These are phyloP conservation scores for Dicrostonyx torquatus DNA, from an alignment of 2,797 vertebrate genomes.

Conservation along the genomic window DNA sequence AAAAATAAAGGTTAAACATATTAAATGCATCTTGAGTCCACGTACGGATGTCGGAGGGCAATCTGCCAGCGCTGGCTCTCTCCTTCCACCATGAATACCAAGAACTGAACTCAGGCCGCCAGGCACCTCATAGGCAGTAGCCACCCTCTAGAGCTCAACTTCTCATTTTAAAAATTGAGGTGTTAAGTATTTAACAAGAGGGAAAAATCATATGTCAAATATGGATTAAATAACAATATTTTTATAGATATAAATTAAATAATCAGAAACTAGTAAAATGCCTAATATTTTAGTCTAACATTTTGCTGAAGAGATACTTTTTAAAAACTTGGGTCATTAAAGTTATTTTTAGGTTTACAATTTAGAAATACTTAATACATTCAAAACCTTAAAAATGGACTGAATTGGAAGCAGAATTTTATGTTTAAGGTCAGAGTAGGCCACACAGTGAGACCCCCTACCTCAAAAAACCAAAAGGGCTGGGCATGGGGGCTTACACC, in stretches of 20 bases:
- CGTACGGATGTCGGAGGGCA: neutral
- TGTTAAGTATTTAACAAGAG: neutral
- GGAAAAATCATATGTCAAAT: neutral
- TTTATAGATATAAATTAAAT: neutral
- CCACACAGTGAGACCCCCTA: neutral
- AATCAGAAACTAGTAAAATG: neutral
- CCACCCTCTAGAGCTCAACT: neutral
- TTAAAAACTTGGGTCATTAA: neutral
- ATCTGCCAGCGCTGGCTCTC: neutral
- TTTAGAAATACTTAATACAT: neutral
- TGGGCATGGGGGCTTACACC: neutral
- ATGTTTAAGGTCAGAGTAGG: neutral
- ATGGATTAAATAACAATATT: neutral
- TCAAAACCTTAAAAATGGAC: neutral
- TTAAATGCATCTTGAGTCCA: neutral
- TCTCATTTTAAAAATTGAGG: neutral
- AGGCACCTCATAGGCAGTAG: neutral
- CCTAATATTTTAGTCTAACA: neutral
- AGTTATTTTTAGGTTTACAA: neutral
- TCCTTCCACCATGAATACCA: neutral
- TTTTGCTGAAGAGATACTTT: neutral
- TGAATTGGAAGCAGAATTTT: neutral
- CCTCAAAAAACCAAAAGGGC: neutral
- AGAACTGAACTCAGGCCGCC: neutral
- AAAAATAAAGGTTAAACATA: neutral